phyloP scores from a whole-genome alignment of 2,888 invertebrate species.

The Drosophila trichaetosa region DNA sequence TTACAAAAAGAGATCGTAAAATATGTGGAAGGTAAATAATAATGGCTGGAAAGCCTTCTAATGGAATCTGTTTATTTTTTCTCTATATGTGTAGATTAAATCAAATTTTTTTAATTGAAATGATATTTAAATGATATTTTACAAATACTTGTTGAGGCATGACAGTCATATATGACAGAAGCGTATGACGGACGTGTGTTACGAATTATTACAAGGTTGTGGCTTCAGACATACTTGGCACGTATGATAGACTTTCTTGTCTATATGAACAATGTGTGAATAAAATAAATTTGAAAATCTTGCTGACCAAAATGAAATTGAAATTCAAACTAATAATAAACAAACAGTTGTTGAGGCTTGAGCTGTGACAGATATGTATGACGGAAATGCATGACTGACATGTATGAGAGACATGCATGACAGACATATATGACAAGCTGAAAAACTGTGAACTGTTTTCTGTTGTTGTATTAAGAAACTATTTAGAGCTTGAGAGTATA shows the following conservation, averaged over 20 bases:
- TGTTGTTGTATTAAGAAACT: constrained; percentile 9
- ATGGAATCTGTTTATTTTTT: background rate
- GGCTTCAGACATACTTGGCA: background rate
- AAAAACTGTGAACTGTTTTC: background rate
- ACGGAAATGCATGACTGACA: background rate
- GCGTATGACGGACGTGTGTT: background rate
- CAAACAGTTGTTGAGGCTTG: background rate
- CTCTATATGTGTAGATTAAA: background rate
- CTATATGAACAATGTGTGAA: background rate
- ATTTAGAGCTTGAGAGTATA: constrained; percentile 5
- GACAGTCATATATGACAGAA: background rate
- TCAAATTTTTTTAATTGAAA: background rate
- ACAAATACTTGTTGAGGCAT: background rate
- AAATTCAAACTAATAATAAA: background rate
- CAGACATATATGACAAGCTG: background rate
- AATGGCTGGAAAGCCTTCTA: background rate
- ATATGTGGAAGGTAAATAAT: background rate
- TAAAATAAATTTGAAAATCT: background rate
- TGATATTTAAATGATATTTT: background rate
- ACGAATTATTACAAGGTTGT: background rate
- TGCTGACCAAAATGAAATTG: background rate
- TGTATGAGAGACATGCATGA: background rate
- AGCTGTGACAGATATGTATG: background rate
- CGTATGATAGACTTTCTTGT: background rate
- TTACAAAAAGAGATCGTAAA: background rate